These are phyloP conservation scores for Sebastes schlegelii DNA, from an alignment of 2,113 vertebrate genomes.

Conservation along the genomic window DNA sequence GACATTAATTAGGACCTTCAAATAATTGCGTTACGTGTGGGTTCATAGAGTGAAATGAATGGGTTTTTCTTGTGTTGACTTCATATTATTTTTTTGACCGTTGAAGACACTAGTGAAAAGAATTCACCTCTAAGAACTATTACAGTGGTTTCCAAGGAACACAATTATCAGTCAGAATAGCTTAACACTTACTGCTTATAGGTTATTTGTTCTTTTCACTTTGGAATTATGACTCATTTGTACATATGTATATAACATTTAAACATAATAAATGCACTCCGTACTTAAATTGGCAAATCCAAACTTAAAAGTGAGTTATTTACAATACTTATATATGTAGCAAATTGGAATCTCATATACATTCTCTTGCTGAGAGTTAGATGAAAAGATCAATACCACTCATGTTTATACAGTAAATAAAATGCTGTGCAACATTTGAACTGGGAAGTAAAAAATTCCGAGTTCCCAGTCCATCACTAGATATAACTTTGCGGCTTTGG, in stretches of 20 bases:
- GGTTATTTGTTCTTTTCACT: background rate
- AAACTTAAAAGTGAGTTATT: background rate
- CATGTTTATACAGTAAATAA: background rate
- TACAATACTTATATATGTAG: background rate
- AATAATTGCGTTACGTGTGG: constrained; percentile 69
- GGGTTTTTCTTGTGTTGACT: constrained; percentile 32
- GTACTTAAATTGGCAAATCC: background rate
- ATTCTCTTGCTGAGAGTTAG: background rate
- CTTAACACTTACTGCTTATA: constrained; percentile 18
- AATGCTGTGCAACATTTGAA: too few relatives aligned
- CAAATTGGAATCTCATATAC: background rate
- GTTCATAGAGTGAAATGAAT: constrained; percentile 50
- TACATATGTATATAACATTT: background rate
- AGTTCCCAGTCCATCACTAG: too few relatives aligned
- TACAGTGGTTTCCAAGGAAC: constrained; percentile 38
- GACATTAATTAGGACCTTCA: constrained; percentile 49
- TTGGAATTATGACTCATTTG: background rate
- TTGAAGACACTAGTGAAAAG: constrained; percentile 39
- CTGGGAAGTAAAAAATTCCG: too few relatives aligned
- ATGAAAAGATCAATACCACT: background rate
- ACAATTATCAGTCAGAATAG: constrained; percentile 53
- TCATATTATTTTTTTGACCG: constrained; percentile 2
- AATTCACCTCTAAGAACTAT: constrained; percentile 43
- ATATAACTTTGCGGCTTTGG: too few relatives aligned
- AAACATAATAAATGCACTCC: background rate